A percentile compares a stretch with the other conserved stretches of the same genome.
Conservation (phyloP, 2,797 vertebrate species). For the Acomys russatus region DNA sequence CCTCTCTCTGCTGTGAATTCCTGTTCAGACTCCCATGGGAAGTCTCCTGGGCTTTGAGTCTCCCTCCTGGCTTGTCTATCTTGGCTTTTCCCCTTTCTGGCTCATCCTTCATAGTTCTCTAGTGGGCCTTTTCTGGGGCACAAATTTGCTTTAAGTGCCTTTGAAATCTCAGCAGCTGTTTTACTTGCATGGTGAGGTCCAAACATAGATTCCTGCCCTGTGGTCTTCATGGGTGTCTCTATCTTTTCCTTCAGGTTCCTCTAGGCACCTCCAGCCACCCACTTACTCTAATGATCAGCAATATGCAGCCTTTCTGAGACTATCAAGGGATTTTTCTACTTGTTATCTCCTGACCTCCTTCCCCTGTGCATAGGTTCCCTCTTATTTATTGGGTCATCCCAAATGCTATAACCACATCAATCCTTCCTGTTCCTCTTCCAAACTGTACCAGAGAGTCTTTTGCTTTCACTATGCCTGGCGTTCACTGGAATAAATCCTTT, state of each 20-base stretch:
- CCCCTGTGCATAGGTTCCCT: background rate
- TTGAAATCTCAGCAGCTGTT: background rate
- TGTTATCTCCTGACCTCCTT: background rate
- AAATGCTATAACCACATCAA: fast-evolving
- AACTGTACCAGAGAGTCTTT: background rate
- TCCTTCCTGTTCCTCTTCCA: background rate
- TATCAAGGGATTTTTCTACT: no score
- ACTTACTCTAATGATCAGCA: background rate
- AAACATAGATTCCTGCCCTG: background rate
- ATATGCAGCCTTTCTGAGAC: background rate
- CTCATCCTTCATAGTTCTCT: background rate
- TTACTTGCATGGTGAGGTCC: background rate
- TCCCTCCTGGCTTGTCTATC: background rate
- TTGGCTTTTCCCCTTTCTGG: background rate
- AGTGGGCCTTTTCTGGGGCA: background rate
- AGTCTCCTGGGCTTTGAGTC: background rate
- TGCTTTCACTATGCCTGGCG: fast-evolving
- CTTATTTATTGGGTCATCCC: background rate
- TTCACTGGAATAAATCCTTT: background rate
- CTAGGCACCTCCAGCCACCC: no score
- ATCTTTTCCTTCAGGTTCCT: background rate
- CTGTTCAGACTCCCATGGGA: fast-evolving
- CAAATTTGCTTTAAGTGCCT: background rate
- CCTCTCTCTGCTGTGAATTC: background rate
- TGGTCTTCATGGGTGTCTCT: background rate